These are phyloP conservation scores for Ooceraea biroi DNA, from an alignment of 1,140 invertebrate genomes.

Conservation along the genomic window DNA sequence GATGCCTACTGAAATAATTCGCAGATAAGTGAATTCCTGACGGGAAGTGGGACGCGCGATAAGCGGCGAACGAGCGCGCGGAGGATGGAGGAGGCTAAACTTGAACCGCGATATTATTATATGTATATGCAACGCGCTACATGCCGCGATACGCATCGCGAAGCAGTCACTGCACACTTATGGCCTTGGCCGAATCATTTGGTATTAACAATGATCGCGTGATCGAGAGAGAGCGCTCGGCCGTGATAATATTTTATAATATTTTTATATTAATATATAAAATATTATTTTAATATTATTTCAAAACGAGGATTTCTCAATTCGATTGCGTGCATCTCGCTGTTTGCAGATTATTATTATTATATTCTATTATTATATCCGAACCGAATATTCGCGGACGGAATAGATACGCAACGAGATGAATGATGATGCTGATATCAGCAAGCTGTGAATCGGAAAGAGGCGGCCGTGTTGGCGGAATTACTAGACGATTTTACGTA, in stretches of 20 bases:
- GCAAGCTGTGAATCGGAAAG: not conserved
- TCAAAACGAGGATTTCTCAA: constrained; percentile 58
- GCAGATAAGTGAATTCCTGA: constrained; percentile 53
- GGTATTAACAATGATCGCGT: constrained; percentile 44
- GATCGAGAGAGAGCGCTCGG: not conserved
- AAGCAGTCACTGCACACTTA: constrained; percentile 49
- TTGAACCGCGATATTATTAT: constrained; percentile 61
- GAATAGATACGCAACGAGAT: too few species aligned
- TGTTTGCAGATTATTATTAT: constrained; percentile 3
- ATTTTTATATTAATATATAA: too few species aligned
- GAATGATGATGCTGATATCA: too few species aligned
- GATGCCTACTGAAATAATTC: constrained; percentile 48
- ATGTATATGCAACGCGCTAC: constrained; percentile 23
- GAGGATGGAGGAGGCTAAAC: constrained; percentile 58
- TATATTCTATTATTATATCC: too few species aligned
- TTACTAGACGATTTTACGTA: not conserved
- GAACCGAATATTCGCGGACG: too few species aligned
- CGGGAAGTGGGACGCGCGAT: constrained; percentile 59
- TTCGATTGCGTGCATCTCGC: not conserved
- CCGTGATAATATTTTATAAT: constrained; percentile 13
- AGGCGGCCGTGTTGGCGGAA: not conserved
- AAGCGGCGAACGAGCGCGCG: constrained; percentile 32
- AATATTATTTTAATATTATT: too few species aligned
- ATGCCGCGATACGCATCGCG: constrained; percentile 56
- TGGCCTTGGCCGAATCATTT: constrained; percentile 58